Evolutionary conservation across 2,888 invertebrate species (phyloP).

Genomic region (Andrena haemorrhoa): DNA sequence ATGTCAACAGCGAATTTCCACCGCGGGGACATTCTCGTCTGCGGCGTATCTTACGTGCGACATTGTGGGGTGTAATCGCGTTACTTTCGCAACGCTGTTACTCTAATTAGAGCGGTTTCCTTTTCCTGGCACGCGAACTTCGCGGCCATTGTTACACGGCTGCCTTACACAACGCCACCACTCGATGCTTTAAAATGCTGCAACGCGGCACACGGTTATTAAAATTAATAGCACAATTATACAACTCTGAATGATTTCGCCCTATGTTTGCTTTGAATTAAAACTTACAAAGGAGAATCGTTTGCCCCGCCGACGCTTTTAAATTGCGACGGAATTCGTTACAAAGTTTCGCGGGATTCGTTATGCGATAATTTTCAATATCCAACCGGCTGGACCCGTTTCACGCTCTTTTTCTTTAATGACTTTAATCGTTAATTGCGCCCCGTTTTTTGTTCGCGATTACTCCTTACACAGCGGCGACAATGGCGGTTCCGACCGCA

Average conservation of each 20-base stretch:
- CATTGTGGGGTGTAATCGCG: too few species aligned
- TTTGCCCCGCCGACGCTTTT: conserved; percentile 9
- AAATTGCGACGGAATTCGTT: conserved; percentile 11
- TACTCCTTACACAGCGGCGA: not conserved
- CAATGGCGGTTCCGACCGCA: not conserved
- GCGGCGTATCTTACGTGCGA: conserved; percentile 44
- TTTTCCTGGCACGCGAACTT: not conserved
- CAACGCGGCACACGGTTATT: conserved; percentile 21
- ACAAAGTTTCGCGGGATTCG: conserved; percentile 26
- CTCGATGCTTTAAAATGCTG: not conserved
- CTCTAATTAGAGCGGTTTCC: not conserved
- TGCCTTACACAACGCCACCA: not conserved
- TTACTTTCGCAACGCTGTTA: too few species aligned
- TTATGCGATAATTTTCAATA: conserved; percentile 27
- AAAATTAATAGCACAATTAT: conserved; percentile 30
- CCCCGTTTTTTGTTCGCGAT: not conserved
- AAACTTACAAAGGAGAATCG: conserved; percentile 11
- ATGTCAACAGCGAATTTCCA: conserved; percentile 30
- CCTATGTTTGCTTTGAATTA: conserved; percentile 25
- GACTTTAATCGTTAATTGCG: conserved; percentile 37
- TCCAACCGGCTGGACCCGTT: not conserved
- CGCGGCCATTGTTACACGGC: not conserved
- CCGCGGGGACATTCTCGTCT: conserved; percentile 33
- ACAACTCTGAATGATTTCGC: not conserved
- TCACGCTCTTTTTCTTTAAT: conserved; percentile 15